Evolutionary conservation across 1,140 invertebrate species (phyloP), one percentile per base, ranked within the genome.

Genomic region (Tenebrio molitor): DNA sequence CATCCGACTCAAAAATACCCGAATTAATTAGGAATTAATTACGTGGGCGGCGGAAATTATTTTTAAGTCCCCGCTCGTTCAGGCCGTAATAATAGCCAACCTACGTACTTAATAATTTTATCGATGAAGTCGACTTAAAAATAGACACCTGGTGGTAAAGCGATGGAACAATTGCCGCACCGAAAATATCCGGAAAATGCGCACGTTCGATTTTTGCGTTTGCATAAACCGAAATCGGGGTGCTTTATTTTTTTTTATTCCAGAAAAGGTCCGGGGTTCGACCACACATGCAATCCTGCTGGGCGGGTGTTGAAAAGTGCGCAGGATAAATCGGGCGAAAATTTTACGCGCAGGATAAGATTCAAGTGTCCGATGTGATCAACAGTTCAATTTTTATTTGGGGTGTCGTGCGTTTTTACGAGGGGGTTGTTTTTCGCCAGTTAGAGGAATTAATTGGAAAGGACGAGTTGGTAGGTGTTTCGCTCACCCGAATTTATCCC

Each of bases 1-100:
- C n/a, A n/a, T 39, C 3, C 36, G 12, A 12, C 2, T 39, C 12
- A 39, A 39, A 39, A 39, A 39, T 39, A 58, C 23, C 23, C 15
- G n/a, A 58, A 29, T 14, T 58, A 39, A 25, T 58, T 58, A 58
- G 4, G 25, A 29, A 58, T 16, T 58, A 58, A 58, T 58, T 58
- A 29, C 50, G 50, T 58, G 12, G 50, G 50, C 16, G 50, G 3
- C 10, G 12, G 21, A 29, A 58, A 58, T 58, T 33, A 58, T 33
- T 58, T 44, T 58, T 58, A 58, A 29, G 21, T 3, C 23, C 15
- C 29, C 12, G 12, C 29, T 58, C 23, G 14, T n/a, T 58, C n/a
- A 29, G 29, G 50, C 50, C 7, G 10, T 58, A 58, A 29, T 58
- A 58, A 58, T 58, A 58, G 50, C 10, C 21, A 5, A 14, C 50